Conservation (phyloP, 2,113 vertebrate species). For the Microcebus griseorufus region DNA sequence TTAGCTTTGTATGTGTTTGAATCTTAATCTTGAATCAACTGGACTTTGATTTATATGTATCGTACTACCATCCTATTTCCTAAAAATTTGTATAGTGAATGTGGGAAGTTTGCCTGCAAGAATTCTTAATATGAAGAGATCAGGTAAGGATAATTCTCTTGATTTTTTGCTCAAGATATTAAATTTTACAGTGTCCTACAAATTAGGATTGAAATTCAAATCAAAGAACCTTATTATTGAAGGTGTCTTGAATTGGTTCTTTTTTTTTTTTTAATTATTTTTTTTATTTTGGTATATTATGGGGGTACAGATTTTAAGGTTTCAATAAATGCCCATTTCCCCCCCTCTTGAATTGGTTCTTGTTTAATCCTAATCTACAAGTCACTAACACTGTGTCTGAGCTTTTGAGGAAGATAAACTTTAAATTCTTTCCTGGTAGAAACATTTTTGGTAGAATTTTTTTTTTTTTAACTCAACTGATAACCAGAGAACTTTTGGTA, state of each 20-base stretch:
- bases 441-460: too few relatives aligned
- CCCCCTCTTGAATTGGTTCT: neutral
- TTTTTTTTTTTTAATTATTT: too few relatives aligned
- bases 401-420: too few relatives aligned
- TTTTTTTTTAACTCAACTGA: too few relatives aligned
- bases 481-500: too few relatives aligned
- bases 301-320: too few relatives aligned
- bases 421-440: too few relatives aligned
- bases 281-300: too few relatives aligned
- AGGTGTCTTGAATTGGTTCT: neutral
- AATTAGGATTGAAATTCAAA: neutral
- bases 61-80: neutral
- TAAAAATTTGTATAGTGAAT: neutral
- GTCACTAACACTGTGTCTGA: neutral
- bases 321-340: too few relatives aligned
- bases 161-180: neutral
- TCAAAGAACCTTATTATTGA: neutral
- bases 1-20: neutral
- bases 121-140: neutral
- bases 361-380: neutral
- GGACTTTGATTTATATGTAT: neutral
- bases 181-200: neutral
- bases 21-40: neutral
- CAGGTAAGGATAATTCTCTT: neutral
- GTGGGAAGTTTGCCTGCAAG: neutral